phyloP scores from a whole-genome alignment of 1,140 invertebrate species.

The Maniola jurtina region DNA sequence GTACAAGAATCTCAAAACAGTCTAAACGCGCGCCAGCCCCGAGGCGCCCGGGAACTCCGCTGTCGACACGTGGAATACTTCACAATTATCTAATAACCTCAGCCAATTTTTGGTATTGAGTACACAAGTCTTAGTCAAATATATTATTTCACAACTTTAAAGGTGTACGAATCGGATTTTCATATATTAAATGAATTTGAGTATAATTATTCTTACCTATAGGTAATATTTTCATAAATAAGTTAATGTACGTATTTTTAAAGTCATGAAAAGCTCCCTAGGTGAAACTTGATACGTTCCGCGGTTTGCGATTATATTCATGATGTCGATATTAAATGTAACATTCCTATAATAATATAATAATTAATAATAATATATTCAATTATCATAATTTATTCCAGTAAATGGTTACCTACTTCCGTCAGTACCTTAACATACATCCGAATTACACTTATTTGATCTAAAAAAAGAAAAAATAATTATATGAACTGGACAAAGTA shows the following conservation, averaged over 20 bases:
- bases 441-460: constrained; percentile 43
- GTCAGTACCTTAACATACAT: constrained; percentile 57
- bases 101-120: constrained; percentile 56
- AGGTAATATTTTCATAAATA: constrained; percentile 31
- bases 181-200: constrained; percentile 19
- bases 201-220: background rate
- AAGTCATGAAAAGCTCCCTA: constrained; percentile 47
- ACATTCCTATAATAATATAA: background rate
- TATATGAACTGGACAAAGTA: constrained; percentile 39
- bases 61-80: constrained; percentile 29
- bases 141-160: constrained; percentile 31
- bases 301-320: constrained; percentile 13
- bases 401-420: constrained; percentile 46
- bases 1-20: constrained; percentile 60
- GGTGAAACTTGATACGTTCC: constrained; percentile 19
- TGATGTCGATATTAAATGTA: constrained; percentile 25
- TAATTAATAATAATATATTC: constrained; percentile 38
- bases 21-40: constrained; percentile 40
- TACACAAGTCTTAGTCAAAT: constrained; percentile 40
- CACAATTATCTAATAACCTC: constrained; percentile 46
- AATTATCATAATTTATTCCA: constrained; percentile 38
- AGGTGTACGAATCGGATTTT: constrained; percentile 18
- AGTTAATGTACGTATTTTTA: constrained; percentile 21
- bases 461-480: constrained; percentile 34
- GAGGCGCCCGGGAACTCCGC: constrained; percentile 5